Conservation (phyloP, 2,888 invertebrate genomes). For the Euzetes globulus region DNA sequence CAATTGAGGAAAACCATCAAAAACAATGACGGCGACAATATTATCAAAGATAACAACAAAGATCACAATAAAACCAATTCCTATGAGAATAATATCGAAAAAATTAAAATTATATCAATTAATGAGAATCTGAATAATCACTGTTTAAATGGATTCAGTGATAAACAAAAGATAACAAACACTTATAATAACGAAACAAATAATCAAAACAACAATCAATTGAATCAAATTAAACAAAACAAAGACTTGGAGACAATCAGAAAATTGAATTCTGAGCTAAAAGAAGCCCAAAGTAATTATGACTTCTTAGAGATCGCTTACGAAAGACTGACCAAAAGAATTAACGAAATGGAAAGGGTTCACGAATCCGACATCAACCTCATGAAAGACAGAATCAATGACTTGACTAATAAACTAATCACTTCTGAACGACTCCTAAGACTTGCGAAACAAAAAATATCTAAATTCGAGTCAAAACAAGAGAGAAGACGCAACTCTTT, state of each 20-base stretch:
- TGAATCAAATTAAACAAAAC: slow-evolving; percentile 8
- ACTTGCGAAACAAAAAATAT: slow-evolving; percentile 67
- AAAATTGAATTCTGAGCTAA: slow-evolving; percentile 40
- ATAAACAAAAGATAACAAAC: neutral
- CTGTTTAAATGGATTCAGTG: neutral
- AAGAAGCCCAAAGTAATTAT: slow-evolving; percentile 39
- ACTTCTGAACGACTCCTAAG: slow-evolving; percentile 69
- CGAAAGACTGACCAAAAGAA: slow-evolving; percentile 45
- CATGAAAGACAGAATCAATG: slow-evolving; percentile 74
- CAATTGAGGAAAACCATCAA: slow-evolving; percentile 14
- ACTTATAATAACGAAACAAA: neutral
- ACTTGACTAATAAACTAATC: slow-evolving; percentile 70
- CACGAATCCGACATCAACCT: slow-evolving; percentile 60
- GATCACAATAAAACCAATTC: neutral
- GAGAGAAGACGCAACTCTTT: slow-evolving; percentile 63
- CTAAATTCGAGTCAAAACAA: slow-evolving; percentile 66
- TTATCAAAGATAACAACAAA: neutral
- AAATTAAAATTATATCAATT: slow-evolving; percentile 4
- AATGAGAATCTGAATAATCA: slow-evolving; percentile 2
- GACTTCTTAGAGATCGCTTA: slow-evolving; percentile 43
- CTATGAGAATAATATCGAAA: slow-evolving; percentile 1
- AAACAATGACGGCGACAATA: slow-evolving; percentile 2
- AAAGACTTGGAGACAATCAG: slow-evolving; percentile 6
- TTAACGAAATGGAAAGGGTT: slow-evolving; percentile 56
- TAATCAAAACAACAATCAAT: neutral